These are phyloP conservation scores for Jordanella pulchra DNA, from an alignment of 2,797 vertebrate species.

Conservation along the genomic window DNA sequence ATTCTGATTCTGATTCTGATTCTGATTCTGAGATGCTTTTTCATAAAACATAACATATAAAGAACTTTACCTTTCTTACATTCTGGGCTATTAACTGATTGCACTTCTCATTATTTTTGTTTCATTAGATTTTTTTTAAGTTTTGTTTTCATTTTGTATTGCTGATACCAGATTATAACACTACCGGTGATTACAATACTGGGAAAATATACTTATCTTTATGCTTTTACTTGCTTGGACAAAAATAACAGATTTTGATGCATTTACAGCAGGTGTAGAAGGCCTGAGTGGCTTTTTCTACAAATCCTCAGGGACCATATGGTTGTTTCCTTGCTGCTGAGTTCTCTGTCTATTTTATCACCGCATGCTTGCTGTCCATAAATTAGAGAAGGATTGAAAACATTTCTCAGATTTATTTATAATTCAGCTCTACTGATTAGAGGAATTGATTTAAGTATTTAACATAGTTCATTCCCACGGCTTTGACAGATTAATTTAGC, in stretches of 20 bases:
- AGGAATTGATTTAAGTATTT: conserved; percentile 55
- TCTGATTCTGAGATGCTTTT: too few species aligned
- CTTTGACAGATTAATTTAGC: conserved; percentile 52
- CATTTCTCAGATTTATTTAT: conserved; percentile 54
- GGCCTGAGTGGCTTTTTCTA: conserved; percentile 38
- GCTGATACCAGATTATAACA: not conserved
- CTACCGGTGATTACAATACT: not conserved
- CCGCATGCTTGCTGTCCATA: conserved; percentile 20
- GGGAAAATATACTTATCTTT: conserved; percentile 19
- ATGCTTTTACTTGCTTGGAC: conserved; percentile 10
- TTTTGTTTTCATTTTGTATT: not conserved
- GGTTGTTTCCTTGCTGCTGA: conserved; percentile 39
- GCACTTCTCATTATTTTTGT: not conserved
- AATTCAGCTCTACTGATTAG: conserved; percentile 60
- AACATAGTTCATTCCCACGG: conserved; percentile 44
- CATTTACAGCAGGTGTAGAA: conserved; percentile 25
- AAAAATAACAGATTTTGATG: conserved; percentile 40
- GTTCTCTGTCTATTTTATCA: conserved; percentile 31
- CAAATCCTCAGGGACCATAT: conserved; percentile 30
- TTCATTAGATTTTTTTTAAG: not conserved
- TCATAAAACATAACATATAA: too few species aligned
- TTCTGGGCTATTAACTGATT: not conserved
- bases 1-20: too few species aligned
- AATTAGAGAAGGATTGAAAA: conserved; percentile 37
- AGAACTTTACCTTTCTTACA: too few species aligned